These are phyloP conservation scores for Amblyopsis hoosieri DNA, from an alignment of 2,797 vertebrate genomes.

Conservation along the genomic window DNA sequence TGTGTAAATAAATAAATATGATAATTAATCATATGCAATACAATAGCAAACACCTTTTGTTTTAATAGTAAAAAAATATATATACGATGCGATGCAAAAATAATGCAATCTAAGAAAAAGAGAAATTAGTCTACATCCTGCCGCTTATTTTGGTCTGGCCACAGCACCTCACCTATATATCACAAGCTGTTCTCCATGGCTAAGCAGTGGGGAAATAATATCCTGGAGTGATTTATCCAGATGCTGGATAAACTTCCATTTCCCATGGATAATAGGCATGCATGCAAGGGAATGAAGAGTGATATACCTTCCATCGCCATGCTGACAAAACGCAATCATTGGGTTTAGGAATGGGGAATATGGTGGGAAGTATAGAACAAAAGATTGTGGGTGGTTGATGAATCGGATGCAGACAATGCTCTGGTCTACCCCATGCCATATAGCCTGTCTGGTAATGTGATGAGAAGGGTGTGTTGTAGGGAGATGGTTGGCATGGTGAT, in stretches of 20 bases:
- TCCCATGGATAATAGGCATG: constrained; percentile 1
- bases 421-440: not conserved
- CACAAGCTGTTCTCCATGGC: constrained; percentile 1
- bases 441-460: not conserved
- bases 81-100: not conserved
- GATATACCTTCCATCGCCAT: not conserved
- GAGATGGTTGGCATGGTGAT: not conserved
- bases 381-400: not conserved
- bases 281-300: not conserved
- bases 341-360: not conserved
- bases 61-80: too few relatives aligned
- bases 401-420: not conserved
- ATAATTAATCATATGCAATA: too few relatives aligned
- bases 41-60: too few relatives aligned
- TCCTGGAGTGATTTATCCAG: not conserved
- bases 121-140: not conserved
- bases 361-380: not conserved
- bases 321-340: not conserved
- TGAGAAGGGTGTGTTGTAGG: not conserved
- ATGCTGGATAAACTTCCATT: not conserved
- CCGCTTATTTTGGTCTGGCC: not conserved
- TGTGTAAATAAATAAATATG: too few relatives aligned
- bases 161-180: not conserved
- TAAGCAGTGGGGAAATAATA: not conserved
- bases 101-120: not conserved